Base-by-base conservation (phyloP, 2,797 vertebrate species). In the Helarctos malayanus region DNA sequence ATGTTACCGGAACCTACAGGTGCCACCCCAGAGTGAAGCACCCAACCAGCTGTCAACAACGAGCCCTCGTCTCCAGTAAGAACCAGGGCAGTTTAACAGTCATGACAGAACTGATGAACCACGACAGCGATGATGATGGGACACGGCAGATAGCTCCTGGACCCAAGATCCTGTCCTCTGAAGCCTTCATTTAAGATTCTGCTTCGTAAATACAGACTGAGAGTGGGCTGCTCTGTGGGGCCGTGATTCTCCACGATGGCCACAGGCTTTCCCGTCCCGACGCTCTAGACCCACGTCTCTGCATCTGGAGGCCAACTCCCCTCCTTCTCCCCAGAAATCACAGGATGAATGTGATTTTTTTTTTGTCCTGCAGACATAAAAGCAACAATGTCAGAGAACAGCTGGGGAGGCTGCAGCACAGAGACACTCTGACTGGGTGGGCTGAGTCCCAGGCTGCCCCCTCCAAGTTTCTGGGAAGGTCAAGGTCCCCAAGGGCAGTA, bases 101-200 rank as follows among this genome's bases (percentile, higher is more conserved):
- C 35, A 57, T 2, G 29, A 54, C 32, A 65, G 38, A 61, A 23
- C 18, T 21, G 25, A 88, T 29, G 15, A 6, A 45, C 5, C 1
- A 19, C 5, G 29, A n/a, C 35, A 32, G 6, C 1, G 16, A 56
- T 14, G n/a, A 47, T 0, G 1, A 69, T 0, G 3, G 6, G 5
- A 56, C 3, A 3, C 47, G 2, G 3, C 4, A 21, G 52, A 63
- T 35, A 13, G 52, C 61, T 25, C 65, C 23, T 2, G 52, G 93
- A 32, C 65, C 56, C n/a, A 11, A 76, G 38, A 82, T 35, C 35
- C 93, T 29, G 14, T 38, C 63, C 71, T 82, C 56, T 15, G 79
- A 89, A 1, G 11, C 7, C 61, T 79, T 68, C 47, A 1, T 41
- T 76, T 27, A 32, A 87, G 63, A 63, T 9, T 59, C 95, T 57